phyloP scores from a whole-genome alignment of 2,113 vertebrate genomes.

The Trachemys scripta region DNA sequence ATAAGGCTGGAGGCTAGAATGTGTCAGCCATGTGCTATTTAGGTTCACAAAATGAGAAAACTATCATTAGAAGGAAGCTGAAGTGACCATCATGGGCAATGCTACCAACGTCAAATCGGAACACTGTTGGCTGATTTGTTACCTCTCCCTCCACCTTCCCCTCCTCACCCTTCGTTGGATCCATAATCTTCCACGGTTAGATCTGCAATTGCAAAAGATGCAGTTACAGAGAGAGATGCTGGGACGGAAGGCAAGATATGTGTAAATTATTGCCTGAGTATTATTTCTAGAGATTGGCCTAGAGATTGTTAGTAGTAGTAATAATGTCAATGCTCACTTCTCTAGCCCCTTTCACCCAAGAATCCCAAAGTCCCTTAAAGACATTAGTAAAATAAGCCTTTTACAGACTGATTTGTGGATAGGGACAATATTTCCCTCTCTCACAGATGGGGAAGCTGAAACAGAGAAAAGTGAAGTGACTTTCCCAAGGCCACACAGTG shows the following conservation, averaged over 20 bases:
- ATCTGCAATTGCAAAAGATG: neutral
- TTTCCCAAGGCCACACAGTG: neutral
- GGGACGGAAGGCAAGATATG: neutral
- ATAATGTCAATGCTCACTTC: neutral
- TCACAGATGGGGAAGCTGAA: neutral
- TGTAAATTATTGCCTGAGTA: neutral
- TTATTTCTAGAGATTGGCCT: neutral
- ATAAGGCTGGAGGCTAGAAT: neutral
- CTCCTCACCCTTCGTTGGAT: neutral
- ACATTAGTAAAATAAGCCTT: constrained; percentile 8
- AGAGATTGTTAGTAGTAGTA: neutral
- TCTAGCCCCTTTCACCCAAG: neutral
- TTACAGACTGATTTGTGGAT: neutral
- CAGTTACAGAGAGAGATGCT: neutral
- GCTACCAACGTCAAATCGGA: neutral
- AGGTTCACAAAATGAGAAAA: neutral
- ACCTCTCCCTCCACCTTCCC: neutral
- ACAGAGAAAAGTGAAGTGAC: neutral
- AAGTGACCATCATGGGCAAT: neutral
- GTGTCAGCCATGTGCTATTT: neutral
- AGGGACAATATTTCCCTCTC: neutral
- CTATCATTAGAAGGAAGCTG: neutral
- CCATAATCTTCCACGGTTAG: neutral
- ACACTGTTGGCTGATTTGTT: neutral
- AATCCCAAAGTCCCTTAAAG: neutral